phyloP scores from a whole-genome alignment of 2,888 invertebrate genomes.

The Hofmannophila pseudospretella region DNA sequence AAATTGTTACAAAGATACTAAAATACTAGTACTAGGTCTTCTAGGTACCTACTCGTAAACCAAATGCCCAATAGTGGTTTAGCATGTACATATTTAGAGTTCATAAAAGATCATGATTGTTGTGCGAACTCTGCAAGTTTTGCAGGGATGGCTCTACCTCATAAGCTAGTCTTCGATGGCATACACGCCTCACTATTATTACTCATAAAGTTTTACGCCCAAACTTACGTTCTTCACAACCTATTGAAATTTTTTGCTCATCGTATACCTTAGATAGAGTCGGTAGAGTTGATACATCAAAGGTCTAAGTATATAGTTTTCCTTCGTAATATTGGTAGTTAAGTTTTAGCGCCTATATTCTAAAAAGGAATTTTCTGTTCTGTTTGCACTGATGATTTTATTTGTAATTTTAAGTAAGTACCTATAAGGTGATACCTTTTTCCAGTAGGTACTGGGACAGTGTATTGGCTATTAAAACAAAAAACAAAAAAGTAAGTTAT shows the following conservation, averaged over 20 bases:
- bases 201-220: conserved; percentile 8
- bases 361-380: no score
- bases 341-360: background rate
- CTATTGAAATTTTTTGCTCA: background rate
- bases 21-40: no score
- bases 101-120: conserved; percentile 6
- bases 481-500: no score
- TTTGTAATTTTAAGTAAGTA: no score
- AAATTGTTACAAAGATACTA: no score
- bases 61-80: conserved; percentile 3
- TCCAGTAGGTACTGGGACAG: no score
- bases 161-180: conserved; percentile 1
- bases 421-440: no score
- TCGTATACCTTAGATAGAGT: background rate
- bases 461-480: no score
- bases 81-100: conserved; percentile 7
- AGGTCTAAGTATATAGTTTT: no score
- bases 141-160: background rate
- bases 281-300: no score
- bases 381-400: no score
- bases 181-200: conserved; percentile 5
- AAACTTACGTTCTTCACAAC: background rate
- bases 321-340: no score
- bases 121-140: conserved; percentile 4
- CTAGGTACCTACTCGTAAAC: conserved; percentile 4